Evolutionary conservation across 2,113 vertebrate species (phyloP), one percentile per base, ranked within the genome.

Genomic region (Maccullochella peelii): DNA sequence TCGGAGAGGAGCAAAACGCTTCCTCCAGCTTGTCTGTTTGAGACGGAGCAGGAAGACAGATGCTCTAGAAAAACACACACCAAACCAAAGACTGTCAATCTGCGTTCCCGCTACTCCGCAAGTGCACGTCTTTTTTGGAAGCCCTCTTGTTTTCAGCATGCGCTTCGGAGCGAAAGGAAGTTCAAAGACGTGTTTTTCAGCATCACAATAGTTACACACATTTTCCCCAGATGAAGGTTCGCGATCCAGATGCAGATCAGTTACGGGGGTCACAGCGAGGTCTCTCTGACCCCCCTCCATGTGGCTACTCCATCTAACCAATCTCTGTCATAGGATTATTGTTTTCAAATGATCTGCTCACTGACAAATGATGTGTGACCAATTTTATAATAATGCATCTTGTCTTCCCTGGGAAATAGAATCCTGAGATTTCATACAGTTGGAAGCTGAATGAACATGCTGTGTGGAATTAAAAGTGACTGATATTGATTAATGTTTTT

Each of bases 341-440:
- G 88, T 94, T 92, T 90, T 89, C 84, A 85, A 91, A 91, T 80
- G 82, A 94, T 89, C 88, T 87, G 90, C 85, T 61, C 71, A 6
- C 84, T 91, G 91, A 94, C 77, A 87, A 93, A 94, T 91, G 76
- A 91, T 55, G 84, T 90, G 91, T 85, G 86, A 90, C 89, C 79
- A 87, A 93, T 93, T 78, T 73, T 42, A 66, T 73, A 85, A 91
- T 85, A 88, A 91, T 86, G 83, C 83, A 73, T 77, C 79, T 81
- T 86, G 89, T 87, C 82, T 69, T 78, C 52, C 30, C 25, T 73
- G 71, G 85, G 33, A 73, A 88, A 90, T 87, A 14, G 42, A 86
- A 73, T 47, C n/a, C 62, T 55, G 63, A 44, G 38, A 68, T 78
- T 83, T 76, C 55, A 80, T 87, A 83, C 59, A 82, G 81, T 89